These are phyloP conservation scores for Danio tinwini DNA, from an alignment of 2,797 vertebrate species.

Conservation along the genomic window DNA sequence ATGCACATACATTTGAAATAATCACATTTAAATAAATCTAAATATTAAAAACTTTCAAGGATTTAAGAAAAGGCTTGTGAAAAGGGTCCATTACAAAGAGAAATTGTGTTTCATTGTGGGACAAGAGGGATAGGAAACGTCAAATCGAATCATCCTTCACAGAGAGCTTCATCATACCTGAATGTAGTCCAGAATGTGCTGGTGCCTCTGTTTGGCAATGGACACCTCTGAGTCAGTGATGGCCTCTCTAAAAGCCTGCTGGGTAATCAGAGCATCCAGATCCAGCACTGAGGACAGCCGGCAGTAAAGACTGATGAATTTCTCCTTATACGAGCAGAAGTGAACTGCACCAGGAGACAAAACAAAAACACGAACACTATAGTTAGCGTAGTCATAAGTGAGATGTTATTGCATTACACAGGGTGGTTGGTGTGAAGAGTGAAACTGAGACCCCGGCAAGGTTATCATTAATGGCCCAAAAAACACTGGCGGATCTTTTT, in stretches of 20 bases:
- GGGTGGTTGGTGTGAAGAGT: constrained; percentile 21
- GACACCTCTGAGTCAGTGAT: constrained; percentile 92
- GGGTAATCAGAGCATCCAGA: constrained; percentile 94
- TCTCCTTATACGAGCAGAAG: constrained; percentile 95
- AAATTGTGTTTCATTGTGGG: background rate
- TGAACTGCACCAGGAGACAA: constrained; percentile 81
- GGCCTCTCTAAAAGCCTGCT: constrained; percentile 94
- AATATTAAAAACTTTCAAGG: too few species aligned
- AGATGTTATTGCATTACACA: constrained; percentile 29
- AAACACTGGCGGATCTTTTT: constrained; percentile 47
- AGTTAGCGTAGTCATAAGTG: constrained; percentile 9
- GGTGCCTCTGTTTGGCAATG: constrained; percentile 91
- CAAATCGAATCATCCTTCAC: background rate
- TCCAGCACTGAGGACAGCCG: constrained; percentile 95
- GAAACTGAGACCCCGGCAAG: constrained; percentile 40
- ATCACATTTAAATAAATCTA: too few species aligned
- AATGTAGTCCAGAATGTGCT: constrained; percentile 92
- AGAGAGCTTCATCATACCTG: constrained; percentile 79
- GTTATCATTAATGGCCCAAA: constrained; percentile 52
- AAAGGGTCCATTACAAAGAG: too few species aligned
- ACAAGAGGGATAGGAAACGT: background rate
- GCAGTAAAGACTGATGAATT: constrained; percentile 96
- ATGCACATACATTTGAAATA: too few species aligned
- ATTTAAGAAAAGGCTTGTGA: too few species aligned
- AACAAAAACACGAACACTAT: constrained; percentile 7